phyloP scores from a whole-genome alignment of 2,797 vertebrate species.

The Intellagama lesueurii region DNA sequence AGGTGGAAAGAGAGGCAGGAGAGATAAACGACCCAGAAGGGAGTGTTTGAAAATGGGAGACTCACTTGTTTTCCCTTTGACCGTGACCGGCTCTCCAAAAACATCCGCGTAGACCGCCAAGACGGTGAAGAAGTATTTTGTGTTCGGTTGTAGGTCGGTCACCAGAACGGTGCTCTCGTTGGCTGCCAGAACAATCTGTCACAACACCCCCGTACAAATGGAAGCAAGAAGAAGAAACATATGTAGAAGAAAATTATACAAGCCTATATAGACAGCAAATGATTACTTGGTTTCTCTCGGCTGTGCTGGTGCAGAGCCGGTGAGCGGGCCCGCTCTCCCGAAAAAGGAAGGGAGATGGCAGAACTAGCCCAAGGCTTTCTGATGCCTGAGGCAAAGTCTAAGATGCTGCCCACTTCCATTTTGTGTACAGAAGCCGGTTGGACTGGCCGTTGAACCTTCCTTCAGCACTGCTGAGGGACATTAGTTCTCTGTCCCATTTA shows the following conservation, averaged over 20 bases:
- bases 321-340: no score
- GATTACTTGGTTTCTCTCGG: background rate
- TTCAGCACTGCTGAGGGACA: no score
- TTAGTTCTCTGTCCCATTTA: no score
- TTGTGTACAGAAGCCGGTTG: no score
- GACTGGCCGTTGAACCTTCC: no score
- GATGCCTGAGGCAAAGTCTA: no score
- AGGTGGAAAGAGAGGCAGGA: background rate
- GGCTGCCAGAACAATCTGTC: constrained; percentile 84
- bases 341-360: background rate
- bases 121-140: constrained; percentile 82
- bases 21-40: background rate
- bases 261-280: background rate
- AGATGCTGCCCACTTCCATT: no score
- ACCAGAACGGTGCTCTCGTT: constrained; percentile 79
- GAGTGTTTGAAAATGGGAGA: constrained; percentile 25
- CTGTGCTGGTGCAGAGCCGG: background rate
- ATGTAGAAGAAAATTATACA: no score
- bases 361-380: background rate
- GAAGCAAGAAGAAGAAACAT: background rate
- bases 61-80: constrained; percentile 84
- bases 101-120: constrained; percentile 82
- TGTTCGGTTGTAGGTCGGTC: constrained; percentile 82
- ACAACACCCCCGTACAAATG: background rate
- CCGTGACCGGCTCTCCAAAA: constrained; percentile 78